phyloP scores from a whole-genome alignment of 2,797 vertebrate genomes.

The Vipera latastei region DNA sequence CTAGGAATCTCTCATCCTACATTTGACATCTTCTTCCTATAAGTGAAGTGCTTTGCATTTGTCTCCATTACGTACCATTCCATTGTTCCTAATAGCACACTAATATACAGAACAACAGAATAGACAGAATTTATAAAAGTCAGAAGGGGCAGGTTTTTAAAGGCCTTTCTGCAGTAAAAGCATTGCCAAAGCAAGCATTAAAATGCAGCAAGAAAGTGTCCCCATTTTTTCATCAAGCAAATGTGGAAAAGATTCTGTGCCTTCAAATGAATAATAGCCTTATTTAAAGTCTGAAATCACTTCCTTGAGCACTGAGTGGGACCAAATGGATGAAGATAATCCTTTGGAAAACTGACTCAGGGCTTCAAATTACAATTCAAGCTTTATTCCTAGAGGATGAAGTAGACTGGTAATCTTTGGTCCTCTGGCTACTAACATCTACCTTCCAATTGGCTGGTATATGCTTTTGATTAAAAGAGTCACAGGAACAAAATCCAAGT shows the following conservation, averaged over 20 bases:
- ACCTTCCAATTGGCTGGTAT: background rate
- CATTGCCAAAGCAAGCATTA: background rate
- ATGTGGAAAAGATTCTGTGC: background rate
- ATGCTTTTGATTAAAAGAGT: background rate
- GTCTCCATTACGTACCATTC: background rate
- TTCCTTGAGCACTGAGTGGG: background rate
- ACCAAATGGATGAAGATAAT: background rate
- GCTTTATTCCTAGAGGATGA: background rate
- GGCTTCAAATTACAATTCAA: background rate
- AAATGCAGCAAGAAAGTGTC: background rate
- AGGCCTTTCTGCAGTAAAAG: background rate
- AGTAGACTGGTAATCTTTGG: background rate
- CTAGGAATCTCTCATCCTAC: background rate
- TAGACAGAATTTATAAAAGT: background rate
- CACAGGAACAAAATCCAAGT: background rate
- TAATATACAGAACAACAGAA: background rate
- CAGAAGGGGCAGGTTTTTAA: background rate
- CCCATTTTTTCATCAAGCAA: background rate
- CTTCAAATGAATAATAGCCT: background rate
- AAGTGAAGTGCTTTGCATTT: background rate
- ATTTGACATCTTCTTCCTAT: background rate
- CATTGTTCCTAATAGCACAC: background rate
- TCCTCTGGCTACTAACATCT: background rate
- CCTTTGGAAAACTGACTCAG: background rate
- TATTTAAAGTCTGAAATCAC: background rate